A percentile compares a stretch with the other conserved stretches of the same genome.
Evolutionary conservation across 2,888 invertebrate genomes (phyloP).

Genomic region (Mactromeris polynyma): DNA sequence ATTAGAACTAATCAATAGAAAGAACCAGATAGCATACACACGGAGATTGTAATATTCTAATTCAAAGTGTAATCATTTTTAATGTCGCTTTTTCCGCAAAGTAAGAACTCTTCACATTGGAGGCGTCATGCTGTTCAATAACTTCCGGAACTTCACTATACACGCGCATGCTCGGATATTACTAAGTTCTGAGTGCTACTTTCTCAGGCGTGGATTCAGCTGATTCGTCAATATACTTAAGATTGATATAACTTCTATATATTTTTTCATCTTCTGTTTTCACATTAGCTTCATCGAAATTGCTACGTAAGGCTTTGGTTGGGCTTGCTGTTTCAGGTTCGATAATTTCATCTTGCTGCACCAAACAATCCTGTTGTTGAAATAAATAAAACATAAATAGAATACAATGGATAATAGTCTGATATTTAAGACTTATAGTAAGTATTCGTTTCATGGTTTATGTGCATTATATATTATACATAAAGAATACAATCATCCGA

Average conservation of each 20-base stretch:
- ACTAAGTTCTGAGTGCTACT: constrained; percentile 37
- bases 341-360: constrained; percentile 56
- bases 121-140: not conserved
- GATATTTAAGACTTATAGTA: no score
- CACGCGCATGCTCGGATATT: not conserved
- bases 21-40: not conserved
- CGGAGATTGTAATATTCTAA: not conserved
- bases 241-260: constrained; percentile 59
- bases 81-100: not conserved
- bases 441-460: no score
- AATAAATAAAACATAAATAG: not conserved
- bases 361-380: constrained; percentile 41
- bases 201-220: constrained; percentile 59
- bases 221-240: constrained; percentile 60
- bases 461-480: no score
- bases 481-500: no score
- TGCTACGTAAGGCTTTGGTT: constrained; percentile 47
- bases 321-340: constrained; percentile 61
- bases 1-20: not conserved
- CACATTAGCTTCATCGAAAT: constrained; percentile 44
- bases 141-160: not conserved
- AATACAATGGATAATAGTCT: no score
- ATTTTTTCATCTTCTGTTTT: constrained; percentile 55
- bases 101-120: not conserved
- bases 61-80: not conserved